Evolutionary conservation across 1,140 invertebrate genomes (phyloP), one percentile per base, ranked within the genome.

Genomic region (Drosophila nannoptera): DNA sequence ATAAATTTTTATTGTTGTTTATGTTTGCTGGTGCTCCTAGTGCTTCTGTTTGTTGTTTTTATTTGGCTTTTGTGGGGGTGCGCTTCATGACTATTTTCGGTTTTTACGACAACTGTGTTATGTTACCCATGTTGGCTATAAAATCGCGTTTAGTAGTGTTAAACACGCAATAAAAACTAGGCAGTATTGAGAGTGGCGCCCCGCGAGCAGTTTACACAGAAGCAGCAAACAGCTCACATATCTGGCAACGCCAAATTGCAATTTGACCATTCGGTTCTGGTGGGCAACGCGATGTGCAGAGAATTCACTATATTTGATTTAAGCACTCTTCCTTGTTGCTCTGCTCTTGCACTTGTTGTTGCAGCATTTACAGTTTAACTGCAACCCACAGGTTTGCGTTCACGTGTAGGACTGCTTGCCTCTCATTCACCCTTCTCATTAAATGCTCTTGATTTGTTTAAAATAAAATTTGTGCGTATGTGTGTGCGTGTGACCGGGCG

Each of bases 111-210:
- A 73, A 86, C 71, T 74, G 77, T 76, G 73, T 83, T 84, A 83
- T 84, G 80, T 69, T 84, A 73, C 80, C 80, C 80, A 83, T 81
- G 82, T 82, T 77, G 77, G 77, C 78, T 69, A 87, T 86, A 75
- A 82, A 75, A 64, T 82, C 65, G 71, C 69, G 56, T 86, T 86
- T 87, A 87, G 75, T 86, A 75, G 82, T 86, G 82, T 82, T 86
- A 82, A 87, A 80, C 84, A 87, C 76, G 83, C 78, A 63, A 86
- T 84, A 84, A 82, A 81, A 73, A 49, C 61, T 48, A 65, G 53
- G 56, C 52, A 71, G 73, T 69, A 73, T 73, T 72, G 46, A 58
- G 43, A 63, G 59, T 52, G 49, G 73, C 61, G 46, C 67, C 67
- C 67, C 40, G 40, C 6, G 5, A 22, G 3, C 22, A 22, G 22